phyloP scores from a whole-genome alignment of 2,888 invertebrate species.

The Empis livida region DNA sequence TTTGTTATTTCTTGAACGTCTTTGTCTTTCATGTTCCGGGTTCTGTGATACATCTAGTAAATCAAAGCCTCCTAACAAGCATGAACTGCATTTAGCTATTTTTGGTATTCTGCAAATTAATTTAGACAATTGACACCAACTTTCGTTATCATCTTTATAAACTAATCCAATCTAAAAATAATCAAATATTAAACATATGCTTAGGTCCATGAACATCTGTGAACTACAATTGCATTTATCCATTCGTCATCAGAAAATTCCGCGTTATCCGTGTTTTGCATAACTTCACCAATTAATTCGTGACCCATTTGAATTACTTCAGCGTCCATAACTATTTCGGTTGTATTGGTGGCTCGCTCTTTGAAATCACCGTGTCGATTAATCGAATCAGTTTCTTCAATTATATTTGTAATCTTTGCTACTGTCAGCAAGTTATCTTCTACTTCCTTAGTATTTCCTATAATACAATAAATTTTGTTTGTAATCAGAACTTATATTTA shows the following conservation, averaged over 20 bases:
- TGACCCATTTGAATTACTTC: slow-evolving; percentile 27
- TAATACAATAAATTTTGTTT: background rate
- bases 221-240: slow-evolving; percentile 25
- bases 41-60: slow-evolving; percentile 22
- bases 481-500: background rate
- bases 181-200: background rate
- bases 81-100: slow-evolving; percentile 18
- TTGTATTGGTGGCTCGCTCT: slow-evolving; percentile 27
- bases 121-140: slow-evolving; percentile 23
- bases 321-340: slow-evolving; percentile 32
- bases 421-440: slow-evolving; percentile 27
- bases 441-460: background rate
- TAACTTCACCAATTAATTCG: slow-evolving; percentile 26
- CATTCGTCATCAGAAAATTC: slow-evolving; percentile 27
- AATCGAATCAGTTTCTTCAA: slow-evolving; percentile 21
- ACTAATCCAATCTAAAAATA: slow-evolving; percentile 15
- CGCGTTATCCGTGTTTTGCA: slow-evolving; percentile 19
- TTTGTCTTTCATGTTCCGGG: slow-evolving; percentile 26
- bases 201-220: slow-evolving; percentile 2
- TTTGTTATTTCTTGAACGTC: slow-evolving; percentile 22
- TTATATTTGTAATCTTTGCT: slow-evolving; percentile 21
- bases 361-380: slow-evolving; percentile 20
- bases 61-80: slow-evolving; percentile 28
- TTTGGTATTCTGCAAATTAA: slow-evolving; percentile 14
- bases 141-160: slow-evolving; percentile 14